Percentiles rank a stretch among this genome's conserved stretches.
Evolutionary conservation across 2,888 invertebrate genomes (phyloP).

Genomic region (Polylopha cassiicola): DNA sequence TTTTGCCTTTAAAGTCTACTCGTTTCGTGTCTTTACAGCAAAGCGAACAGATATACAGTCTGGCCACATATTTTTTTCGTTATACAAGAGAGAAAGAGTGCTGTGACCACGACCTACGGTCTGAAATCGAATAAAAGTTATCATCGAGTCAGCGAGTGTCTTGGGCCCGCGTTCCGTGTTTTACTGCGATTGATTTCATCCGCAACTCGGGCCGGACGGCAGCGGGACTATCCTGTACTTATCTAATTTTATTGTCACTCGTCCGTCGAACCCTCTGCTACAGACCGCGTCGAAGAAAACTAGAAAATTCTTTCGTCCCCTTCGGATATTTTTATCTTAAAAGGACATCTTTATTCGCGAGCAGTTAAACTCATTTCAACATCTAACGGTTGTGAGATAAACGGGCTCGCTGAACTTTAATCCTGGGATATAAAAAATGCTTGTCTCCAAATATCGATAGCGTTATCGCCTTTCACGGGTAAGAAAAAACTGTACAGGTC

Average conservation of each 20-base stretch:
- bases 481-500: constrained; percentile 1
- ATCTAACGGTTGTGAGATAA: constrained; percentile 51
- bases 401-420: constrained; percentile 41
- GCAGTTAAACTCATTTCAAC: constrained; percentile 69
- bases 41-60: constrained; percentile 60
- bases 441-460: constrained; percentile 36
- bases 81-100: constrained; percentile 17
- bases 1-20: constrained; percentile 65
- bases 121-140: constrained; percentile 30
- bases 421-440: constrained; percentile 39
- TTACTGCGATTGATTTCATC: constrained; percentile 74
- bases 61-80: constrained; percentile 30
- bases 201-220: constrained; percentile 58
- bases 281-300: constrained; percentile 48
- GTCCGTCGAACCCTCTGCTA: constrained; percentile 55
- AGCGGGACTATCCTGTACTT: constrained; percentile 68
- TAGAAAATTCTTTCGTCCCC: constrained; percentile 59
- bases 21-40: constrained; percentile 64
- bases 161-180: constrained; percentile 53
- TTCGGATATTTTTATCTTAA: constrained; percentile 61
- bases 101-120: constrained; percentile 33
- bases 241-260: constrained; percentile 77
- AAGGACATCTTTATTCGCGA: constrained; percentile 68
- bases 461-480: constrained; percentile 22
- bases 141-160: constrained; percentile 26